Evolutionary conservation across 2,113 vertebrate species (phyloP).

Genomic region (Melanocharis versteri): DNA sequence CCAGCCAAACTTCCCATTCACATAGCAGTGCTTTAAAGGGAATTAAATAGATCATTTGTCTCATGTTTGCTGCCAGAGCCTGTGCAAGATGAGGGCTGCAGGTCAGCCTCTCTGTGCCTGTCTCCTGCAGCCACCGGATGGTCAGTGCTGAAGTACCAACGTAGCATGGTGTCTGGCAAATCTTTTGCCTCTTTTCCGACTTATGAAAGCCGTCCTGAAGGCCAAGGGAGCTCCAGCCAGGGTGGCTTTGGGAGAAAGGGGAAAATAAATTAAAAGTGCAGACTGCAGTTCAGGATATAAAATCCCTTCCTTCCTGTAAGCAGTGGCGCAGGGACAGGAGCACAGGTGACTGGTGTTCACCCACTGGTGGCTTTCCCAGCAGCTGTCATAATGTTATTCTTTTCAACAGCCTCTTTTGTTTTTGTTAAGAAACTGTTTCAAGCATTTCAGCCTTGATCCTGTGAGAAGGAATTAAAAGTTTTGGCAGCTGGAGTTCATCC

Average conservation of each 20-base stretch:
- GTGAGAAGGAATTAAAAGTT: conserved; percentile 48
- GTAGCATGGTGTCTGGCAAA: fast-evolving
- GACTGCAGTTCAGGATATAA: not conserved
- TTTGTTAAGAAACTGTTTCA: conserved; percentile 45
- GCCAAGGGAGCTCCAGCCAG: not conserved
- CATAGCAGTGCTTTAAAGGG: not conserved
- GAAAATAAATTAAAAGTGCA: not conserved
- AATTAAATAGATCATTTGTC: not conserved
- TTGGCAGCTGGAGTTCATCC: conserved; percentile 44
- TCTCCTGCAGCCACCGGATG: not conserved
- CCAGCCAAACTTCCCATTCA: not conserved
- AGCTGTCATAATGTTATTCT: conserved; percentile 70
- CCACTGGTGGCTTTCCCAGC: conserved; percentile 40
- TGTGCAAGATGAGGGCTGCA: not conserved
- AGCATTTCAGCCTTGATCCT: conserved; percentile 46
- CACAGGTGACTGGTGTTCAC: not conserved
- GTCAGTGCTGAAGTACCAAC: not conserved
- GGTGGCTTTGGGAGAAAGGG: not conserved
- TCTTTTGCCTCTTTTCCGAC: not conserved
- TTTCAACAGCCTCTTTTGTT: conserved; percentile 47
- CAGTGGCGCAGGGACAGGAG: not conserved
- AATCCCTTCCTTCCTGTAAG: conserved; percentile 33
- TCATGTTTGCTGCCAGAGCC: not conserved
- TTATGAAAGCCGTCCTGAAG: not conserved
- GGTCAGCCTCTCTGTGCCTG: not conserved